A percentile compares a stretch with the other conserved stretches of the same genome.
phyloP scores from a whole-genome alignment of 1,140 invertebrate species.

The Hermetia illucens region DNA sequence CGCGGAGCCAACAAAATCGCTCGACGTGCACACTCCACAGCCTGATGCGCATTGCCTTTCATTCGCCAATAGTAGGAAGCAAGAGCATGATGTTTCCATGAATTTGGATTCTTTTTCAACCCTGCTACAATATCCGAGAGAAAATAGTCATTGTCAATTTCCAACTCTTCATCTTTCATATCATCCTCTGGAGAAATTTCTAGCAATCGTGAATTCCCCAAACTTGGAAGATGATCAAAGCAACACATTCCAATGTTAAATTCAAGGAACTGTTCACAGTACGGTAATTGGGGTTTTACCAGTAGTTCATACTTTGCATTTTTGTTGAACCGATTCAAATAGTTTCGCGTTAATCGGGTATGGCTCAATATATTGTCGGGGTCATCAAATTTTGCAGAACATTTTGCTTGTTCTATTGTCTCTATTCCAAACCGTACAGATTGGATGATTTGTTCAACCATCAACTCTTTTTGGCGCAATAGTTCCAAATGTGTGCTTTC shows the following conservation, averaged over 20 bases:
- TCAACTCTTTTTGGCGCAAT: slow-evolving; percentile 17
- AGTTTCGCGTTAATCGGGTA: slow-evolving; percentile 12
- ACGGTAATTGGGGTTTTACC: slow-evolving; percentile 36
- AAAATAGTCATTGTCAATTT: slow-evolving; percentile 48
- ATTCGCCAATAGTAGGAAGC: slow-evolving; percentile 76
- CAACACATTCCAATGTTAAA: slow-evolving; percentile 60
- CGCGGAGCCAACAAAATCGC: slow-evolving; percentile 65
- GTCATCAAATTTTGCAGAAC: slow-evolving; percentile 22
- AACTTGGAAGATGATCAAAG: slow-evolving; percentile 64
- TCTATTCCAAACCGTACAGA: slow-evolving; percentile 22
- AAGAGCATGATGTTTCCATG: slow-evolving; percentile 74
- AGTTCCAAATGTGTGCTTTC: slow-evolving; percentile 21
- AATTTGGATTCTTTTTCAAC: slow-evolving; percentile 53
- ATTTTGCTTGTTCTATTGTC: slow-evolving; percentile 24
- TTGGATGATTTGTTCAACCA: slow-evolving; percentile 21
- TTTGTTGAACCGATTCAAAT: slow-evolving; percentile 5
- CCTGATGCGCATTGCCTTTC: slow-evolving; percentile 59
- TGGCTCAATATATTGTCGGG: slow-evolving; percentile 22
- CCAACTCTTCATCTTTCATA: slow-evolving; percentile 44
- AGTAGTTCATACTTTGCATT: slow-evolving; percentile 8
- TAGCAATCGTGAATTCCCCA: slow-evolving; percentile 49
- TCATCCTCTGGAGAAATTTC: slow-evolving; percentile 47
- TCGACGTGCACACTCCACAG: slow-evolving; percentile 65
- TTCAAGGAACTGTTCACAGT: slow-evolving; percentile 49
- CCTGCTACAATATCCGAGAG: slow-evolving; percentile 48